Conservation (phyloP, 2,113 vertebrate species). For the Cepphus grylle region DNA sequence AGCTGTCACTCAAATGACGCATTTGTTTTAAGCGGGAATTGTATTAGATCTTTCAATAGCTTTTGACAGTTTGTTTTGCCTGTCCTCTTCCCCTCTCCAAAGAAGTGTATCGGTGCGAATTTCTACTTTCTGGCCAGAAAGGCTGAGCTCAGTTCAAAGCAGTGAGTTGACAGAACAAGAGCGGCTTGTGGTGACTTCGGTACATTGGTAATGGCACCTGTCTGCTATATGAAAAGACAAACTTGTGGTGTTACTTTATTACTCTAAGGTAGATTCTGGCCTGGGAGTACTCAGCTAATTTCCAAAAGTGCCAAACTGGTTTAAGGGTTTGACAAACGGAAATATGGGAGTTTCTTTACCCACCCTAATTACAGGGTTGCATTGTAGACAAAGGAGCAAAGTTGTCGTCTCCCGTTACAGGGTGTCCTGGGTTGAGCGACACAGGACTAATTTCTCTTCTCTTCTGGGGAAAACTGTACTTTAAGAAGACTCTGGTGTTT, state of each 20-base stretch:
- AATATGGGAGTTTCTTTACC: neutral
- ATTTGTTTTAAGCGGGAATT: neutral
- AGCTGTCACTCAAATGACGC: neutral
- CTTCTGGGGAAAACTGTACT: too few relatives aligned
- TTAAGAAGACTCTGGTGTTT: too few relatives aligned
- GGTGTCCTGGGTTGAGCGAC: too few relatives aligned
- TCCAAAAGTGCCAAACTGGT: neutral
- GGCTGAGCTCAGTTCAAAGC: neutral
- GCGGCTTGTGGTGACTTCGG: neutral
- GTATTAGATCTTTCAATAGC: neutral
- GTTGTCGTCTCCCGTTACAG: neutral
- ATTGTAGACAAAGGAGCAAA: neutral
- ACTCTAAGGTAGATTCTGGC: neutral
- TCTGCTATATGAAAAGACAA: neutral
- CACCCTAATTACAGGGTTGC: rapidly evolving
- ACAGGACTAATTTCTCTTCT: too few relatives aligned
- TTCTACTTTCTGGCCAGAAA: neutral
- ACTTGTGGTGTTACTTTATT: neutral
- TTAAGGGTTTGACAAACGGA: neutral
- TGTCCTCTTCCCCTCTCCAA: neutral
- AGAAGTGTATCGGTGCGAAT: neutral
- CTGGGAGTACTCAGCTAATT: neutral
- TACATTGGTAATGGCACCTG: neutral
- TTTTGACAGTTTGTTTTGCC: slow-evolving; percentile 17
- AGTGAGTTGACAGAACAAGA: neutral